phyloP scores from a whole-genome alignment of 1,140 invertebrate genomes.

The Campoletis sonorensis region DNA sequence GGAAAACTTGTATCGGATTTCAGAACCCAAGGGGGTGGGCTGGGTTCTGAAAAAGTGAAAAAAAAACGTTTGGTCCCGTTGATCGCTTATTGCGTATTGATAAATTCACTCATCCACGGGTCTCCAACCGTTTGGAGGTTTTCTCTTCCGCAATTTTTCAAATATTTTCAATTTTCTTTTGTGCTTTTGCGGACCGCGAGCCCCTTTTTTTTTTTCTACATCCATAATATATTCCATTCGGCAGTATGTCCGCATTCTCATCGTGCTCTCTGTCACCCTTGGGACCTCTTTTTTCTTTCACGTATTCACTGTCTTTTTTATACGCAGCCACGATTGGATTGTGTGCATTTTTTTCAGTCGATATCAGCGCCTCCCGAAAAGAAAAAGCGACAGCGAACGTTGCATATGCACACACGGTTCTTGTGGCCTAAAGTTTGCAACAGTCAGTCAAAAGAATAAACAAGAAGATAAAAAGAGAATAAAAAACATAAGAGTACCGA shows the following conservation, averaged over 20 bases:
- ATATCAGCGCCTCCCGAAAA: not conserved
- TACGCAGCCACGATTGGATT: not conserved
- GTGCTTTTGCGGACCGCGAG: not conserved
- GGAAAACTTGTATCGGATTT: too few relatives aligned
- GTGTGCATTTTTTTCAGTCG: not conserved
- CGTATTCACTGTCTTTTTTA: not conserved
- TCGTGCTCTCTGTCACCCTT: not conserved
- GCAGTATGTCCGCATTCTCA: not conserved
- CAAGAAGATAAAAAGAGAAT: not conserved
- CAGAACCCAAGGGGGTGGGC: too few relatives aligned
- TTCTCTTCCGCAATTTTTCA: too few relatives aligned
- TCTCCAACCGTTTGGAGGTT: too few relatives aligned
- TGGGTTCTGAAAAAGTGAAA: too few relatives aligned
- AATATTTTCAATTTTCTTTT: not conserved
- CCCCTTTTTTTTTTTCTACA: not conserved
- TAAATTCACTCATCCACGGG: too few relatives aligned
- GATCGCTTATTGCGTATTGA: too few relatives aligned
- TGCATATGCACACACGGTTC: not conserved
- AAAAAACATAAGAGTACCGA: not conserved
- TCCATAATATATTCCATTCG: constrained; percentile 8
- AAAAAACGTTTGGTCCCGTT: too few relatives aligned
- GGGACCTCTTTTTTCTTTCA: not conserved
- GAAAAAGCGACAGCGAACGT: not conserved
- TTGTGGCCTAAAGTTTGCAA: not conserved
- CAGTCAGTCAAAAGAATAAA: not conserved